Percentiles rank a stretch among this genome's conserved stretches.
Evolutionary conservation across 1,140 invertebrate genomes (phyloP).

Genomic region (Vanessa atalanta): DNA sequence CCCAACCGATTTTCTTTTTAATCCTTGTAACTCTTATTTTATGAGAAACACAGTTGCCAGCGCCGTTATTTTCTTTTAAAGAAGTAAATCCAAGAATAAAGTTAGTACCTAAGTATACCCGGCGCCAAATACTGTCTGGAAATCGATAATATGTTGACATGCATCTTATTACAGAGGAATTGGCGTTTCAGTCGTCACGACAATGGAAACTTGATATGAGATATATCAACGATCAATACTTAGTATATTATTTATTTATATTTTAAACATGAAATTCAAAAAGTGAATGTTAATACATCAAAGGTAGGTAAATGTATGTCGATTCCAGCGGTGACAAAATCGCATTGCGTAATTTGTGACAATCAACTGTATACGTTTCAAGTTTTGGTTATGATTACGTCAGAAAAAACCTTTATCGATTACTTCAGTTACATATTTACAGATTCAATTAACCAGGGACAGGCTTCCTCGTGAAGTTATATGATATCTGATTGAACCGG

Average conservation of each 20-base stretch:
- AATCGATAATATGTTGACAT: too few relatives aligned
- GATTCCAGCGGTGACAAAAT: constrained; percentile 21
- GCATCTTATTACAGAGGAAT: too few relatives aligned
- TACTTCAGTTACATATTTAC: background rate
- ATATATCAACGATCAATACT: background rate
- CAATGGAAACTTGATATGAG: background rate
- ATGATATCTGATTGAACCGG: too few relatives aligned
- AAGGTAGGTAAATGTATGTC: constrained; percentile 16
- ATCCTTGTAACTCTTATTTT: too few relatives aligned
- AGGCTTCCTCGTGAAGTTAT: background rate
- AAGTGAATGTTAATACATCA: constrained; percentile 25
- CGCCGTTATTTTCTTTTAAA: too few relatives aligned
- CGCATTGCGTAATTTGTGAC: background rate
- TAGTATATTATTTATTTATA: background rate
- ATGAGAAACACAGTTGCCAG: too few relatives aligned
- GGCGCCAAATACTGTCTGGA: too few relatives aligned
- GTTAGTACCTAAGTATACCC: too few relatives aligned
- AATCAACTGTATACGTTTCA: constrained; percentile 10
- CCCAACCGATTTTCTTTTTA: too few relatives aligned
- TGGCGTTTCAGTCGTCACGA: too few relatives aligned
- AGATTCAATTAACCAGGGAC: background rate
- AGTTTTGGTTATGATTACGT: background rate
- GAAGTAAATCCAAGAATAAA: too few relatives aligned
- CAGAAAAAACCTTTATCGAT: background rate
- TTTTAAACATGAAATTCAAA: background rate